phyloP scores from a whole-genome alignment of 2,113 vertebrate species.

The Seriola quinqueradiata region DNA sequence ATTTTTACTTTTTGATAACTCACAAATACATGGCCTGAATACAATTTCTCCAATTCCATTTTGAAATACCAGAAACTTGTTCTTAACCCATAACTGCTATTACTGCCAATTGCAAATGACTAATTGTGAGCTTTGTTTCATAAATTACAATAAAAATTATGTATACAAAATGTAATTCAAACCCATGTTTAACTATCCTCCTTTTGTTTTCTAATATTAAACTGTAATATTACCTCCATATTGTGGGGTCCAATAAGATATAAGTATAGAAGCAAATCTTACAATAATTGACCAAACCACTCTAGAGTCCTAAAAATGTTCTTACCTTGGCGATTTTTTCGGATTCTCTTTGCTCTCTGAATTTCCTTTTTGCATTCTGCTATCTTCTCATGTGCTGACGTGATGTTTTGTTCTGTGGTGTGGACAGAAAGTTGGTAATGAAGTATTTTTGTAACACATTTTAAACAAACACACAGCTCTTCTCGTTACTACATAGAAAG shows the following conservation, averaged over 20 bases:
- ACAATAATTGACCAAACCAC: not conserved
- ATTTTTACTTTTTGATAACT: not conserved
- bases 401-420: slow-evolving; percentile 91
- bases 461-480: not conserved
- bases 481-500: not conserved
- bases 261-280: no score
- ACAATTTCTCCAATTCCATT: not conserved
- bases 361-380: slow-evolving; percentile 98
- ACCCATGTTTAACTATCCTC: not conserved
- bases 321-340: slow-evolving; percentile 98
- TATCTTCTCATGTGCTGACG: slow-evolving; percentile 97
- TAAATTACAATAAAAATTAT: not conserved
- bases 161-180: not conserved
- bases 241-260: not conserved
- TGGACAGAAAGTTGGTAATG: not conserved
- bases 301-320: not conserved
- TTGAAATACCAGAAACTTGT: not conserved
- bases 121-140: no score
- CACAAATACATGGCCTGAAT: not conserved
- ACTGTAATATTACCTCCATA: not conserved
- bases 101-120: no score
- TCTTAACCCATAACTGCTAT: no score
- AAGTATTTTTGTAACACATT: not conserved
- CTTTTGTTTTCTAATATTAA: not conserved
- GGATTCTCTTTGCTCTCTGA: slow-evolving; percentile 95